Evolutionary conservation across 2,113 vertebrate species (phyloP), one percentile per base, ranked within the genome.

Genomic region (Leptodactylus fuscus): DNA sequence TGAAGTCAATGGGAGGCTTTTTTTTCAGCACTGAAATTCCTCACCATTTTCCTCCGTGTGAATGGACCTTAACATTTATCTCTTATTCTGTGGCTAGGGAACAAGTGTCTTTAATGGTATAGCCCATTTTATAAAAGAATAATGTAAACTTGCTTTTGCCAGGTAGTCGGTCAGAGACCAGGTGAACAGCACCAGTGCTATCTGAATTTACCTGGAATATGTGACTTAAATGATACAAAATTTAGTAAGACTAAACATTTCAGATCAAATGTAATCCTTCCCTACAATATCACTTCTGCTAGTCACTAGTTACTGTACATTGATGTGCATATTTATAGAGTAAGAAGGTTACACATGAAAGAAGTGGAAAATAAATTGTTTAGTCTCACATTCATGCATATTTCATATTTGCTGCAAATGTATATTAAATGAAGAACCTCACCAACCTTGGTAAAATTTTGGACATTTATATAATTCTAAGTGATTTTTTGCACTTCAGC

Each of bases 311-410:
- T 75, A 48, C 10, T 48, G 73, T 27, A 71, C 67, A 15, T 48
- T 76, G 6, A 51, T 51, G 27, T 76, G 24, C 73, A 49, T 76
- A 76, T 20, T 51, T 76, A 32, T 76, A 24, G 73, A 51, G 44
- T 76, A 29, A 38, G 18, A 38, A 22, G 46, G 73, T 76, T 41
- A 76, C 73, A 76, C 46, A 32, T 76, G n/a, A 18, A 51, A 51
- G 73, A 76, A 76, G 44, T 76, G 15, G 46, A 76, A 76, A 51
- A 49, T 76, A 76, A 18, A 76, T 76, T 24, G 46, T 51, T 32
- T 76, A 51, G 73, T 51, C 73, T 76, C 24, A 51, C 44, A 76
- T 20, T 76, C 73, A 76, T 76, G 46, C 73, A 76, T 48, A 29
- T 76, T 76, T 76, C 46, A 76, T 15, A 51, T 51, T 51, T 51